Base-by-base conservation (phyloP, 2,797 vertebrate genomes). In the Propithecus perrieri region DNA sequence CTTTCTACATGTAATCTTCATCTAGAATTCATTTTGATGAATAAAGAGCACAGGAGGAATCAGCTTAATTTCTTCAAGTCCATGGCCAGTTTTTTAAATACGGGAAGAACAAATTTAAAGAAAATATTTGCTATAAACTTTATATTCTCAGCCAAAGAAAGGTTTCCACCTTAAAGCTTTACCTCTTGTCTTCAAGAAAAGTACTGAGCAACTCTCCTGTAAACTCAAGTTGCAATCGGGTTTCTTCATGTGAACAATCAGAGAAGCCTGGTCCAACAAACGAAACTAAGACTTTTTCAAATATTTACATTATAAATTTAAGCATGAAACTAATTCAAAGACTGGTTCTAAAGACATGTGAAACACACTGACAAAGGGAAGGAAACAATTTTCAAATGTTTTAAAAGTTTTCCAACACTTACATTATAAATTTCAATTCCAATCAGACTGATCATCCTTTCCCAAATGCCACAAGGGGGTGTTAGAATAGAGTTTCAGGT, bases 1-100 rank as follows among this genome's bases (percentile, higher is more conserved):
- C 50, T 91, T 87, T 84, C 74, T 80, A 93, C 30, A 95, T 78
- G 80, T 76, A 94, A 69, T 63, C 30, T 90, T 85, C 67, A 96
- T 85, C 33, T 81, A 92, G 50, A 96, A 93, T 87, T 89, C 22
- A 89, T 92, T 84, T 38, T 87, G n/a, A 83, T 63, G 7, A 43
- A 43, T 83, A 74, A 81, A 95, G 15, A 79, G 15, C 67, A 93
- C 6, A 28, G 5, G 41, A 65, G 0, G 10, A 30, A 48, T 89
- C 50, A 38, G 69, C 38, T 89, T 71, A 83, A 86, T 57, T 53
- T 93, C 88, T 72, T 41, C 78, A 89, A 92, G 63, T 67, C 53
- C 72, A 48, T 55, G 28, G 12, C 18, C 74, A 94, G 26, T 65
- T 76, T n/a, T 95, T 69, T 93, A 33, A 93, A 93, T 38, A 93